phyloP scores from a whole-genome alignment of 2,113 vertebrate genomes.

The Atlantisia rogersi region DNA sequence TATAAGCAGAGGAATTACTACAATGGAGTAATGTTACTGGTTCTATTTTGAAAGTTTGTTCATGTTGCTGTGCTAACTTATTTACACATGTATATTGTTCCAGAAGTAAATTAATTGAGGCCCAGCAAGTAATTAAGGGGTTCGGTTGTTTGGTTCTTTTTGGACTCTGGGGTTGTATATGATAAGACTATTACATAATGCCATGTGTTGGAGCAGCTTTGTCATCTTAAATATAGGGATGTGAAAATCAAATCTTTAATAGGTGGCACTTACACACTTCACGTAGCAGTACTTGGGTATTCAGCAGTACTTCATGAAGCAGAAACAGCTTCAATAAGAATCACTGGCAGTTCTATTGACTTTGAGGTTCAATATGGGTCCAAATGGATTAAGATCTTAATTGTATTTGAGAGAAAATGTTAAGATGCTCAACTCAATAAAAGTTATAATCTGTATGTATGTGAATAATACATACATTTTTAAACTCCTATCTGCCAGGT shows the following conservation, averaged over 20 bases:
- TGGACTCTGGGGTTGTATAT: not conserved
- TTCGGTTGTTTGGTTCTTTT: not conserved
- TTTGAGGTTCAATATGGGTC: not conserved
- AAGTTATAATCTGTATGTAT: not conserved
- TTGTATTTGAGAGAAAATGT: not conserved
- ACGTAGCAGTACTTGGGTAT: not conserved
- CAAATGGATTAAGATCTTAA: not conserved
- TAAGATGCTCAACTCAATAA: not conserved
- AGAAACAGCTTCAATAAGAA: not conserved
- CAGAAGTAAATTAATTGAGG: not conserved
- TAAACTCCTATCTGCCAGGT: not conserved
- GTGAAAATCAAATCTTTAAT: not conserved
- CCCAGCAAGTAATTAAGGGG: not conserved
- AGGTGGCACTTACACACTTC: not conserved
- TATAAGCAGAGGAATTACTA: not conserved
- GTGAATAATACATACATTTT: not conserved
- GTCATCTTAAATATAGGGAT: not conserved
- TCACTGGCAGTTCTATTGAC: not conserved
- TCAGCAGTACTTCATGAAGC: not conserved
- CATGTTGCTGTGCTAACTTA: not conserved
- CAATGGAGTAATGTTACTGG: not conserved
- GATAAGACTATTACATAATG: not conserved
- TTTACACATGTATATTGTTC: not conserved
- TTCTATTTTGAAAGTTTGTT: not conserved
- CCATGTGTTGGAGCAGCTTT: not conserved